Evolutionary conservation across 2,113 vertebrate genomes (phyloP), one percentile per base, ranked within the genome.

Genomic region (Machaerirhynchus nigripectus): DNA sequence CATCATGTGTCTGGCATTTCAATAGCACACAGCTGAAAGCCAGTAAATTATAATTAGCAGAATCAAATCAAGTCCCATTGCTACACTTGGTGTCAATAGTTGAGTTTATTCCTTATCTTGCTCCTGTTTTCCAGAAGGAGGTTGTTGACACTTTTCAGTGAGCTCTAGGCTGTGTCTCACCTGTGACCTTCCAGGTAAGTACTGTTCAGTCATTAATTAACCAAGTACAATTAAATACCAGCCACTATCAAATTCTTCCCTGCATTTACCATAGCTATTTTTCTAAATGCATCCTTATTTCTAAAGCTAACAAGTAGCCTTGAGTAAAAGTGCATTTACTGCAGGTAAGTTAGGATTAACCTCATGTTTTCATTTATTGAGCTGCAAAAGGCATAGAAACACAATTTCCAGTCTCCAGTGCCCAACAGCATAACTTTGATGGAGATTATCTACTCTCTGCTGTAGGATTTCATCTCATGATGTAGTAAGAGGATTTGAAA

Each of bases 401-500:
- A 78, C 78, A 81, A 78, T 94, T 87, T 70, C 75, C 75, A 78
- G 33, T 67, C 68, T 90, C 50, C 23, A 46, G 83, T 87, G 60
- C 64, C 52, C 30, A 44, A 28, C 23, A 79, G 65, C 20, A 3
- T 53, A 69, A 96, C 52, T 90, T 76, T 55, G 81, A 74, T 50
- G 40, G 88, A 84, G 95, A 96, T 96, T 95, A 97, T 94, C 74
- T 63, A 39, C 65, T 78, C 75, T 65, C 69, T 93, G 77, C 77
- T 93, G 83, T 30, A 69, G 88, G 86, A 93, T 93, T 96, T 76
- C 86, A 76, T 92, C 83, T 94, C 61, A 31, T 79, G 83, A 93
- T 91, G 83, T 69, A 94, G 24, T 87, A 93, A 96, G 90, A 92
- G 92, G 92, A 94, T 95, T 97, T 96, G 23, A 64, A 93, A 94